Evolutionary conservation across 2,113 vertebrate genomes (phyloP).

Genomic region (Tachycineta bicolor): DNA sequence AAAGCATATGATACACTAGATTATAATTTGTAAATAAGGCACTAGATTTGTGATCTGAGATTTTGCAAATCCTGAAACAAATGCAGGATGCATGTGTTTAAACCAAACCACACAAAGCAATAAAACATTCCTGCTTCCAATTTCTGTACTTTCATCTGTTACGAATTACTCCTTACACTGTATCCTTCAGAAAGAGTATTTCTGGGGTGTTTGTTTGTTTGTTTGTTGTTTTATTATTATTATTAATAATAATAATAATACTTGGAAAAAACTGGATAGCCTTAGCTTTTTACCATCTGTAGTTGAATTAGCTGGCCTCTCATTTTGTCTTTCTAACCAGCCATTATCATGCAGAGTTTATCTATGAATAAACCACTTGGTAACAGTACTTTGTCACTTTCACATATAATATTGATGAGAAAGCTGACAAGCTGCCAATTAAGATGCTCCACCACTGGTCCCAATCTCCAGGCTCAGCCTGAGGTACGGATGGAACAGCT

Average conservation of each 20-base stretch:
- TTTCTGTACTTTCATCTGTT: background rate
- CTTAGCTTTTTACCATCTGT: background rate
- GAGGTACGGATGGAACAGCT: background rate
- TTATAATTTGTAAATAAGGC: background rate
- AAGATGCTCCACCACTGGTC: background rate
- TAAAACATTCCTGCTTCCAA: background rate
- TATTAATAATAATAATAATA: background rate
- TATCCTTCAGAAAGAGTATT: background rate
- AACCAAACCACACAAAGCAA: background rate
- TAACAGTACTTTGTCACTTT: slow-evolving; percentile 2
- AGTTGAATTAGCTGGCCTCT: background rate
- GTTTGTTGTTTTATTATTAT: background rate
- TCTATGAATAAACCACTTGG: background rate
- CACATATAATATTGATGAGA: slow-evolving; percentile 37
- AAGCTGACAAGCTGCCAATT: background rate
- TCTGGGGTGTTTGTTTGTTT: background rate
- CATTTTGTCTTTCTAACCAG: background rate
- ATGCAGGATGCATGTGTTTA: background rate
- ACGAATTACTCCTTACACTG: background rate
- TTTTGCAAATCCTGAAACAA: background rate
- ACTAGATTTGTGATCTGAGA: background rate
- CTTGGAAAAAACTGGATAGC: background rate
- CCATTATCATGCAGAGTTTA: background rate
- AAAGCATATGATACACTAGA: background rate
- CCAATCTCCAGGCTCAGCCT: slow-evolving; percentile 14